Evolutionary conservation across 2,888 invertebrate species (phyloP).

Genomic region (Xiphydria camelus): DNA sequence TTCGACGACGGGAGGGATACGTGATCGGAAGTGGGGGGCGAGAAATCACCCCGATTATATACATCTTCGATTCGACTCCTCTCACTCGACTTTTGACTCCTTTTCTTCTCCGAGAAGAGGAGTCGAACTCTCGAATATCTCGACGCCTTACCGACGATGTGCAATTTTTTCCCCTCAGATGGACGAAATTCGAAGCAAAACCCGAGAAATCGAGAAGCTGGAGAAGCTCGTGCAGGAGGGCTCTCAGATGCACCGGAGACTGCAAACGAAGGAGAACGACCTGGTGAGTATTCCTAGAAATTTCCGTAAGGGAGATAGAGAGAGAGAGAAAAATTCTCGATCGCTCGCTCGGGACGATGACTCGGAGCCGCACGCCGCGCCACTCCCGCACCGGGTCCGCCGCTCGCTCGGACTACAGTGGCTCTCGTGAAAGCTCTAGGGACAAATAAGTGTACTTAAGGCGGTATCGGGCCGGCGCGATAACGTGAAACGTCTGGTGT

Average conservation of each 20-base stretch:
- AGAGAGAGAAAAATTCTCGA: too few relatives aligned
- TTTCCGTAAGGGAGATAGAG: too few relatives aligned
- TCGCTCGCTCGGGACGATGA: too few relatives aligned
- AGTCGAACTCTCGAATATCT: too few relatives aligned
- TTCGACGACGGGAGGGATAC: background rate
- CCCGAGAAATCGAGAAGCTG: constrained; percentile 42
- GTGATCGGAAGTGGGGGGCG: too few relatives aligned
- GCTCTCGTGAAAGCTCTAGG: constrained; percentile 11
- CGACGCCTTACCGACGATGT: too few relatives aligned
- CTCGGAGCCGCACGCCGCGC: background rate
- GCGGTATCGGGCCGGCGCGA: constrained; percentile 2
- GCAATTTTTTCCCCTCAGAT: constrained; percentile 37
- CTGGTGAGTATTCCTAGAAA: constrained; percentile 36
- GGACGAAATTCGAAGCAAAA: constrained; percentile 44
- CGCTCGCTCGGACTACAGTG: background rate
- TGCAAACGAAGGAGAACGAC: constrained; percentile 31
- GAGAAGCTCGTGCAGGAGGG: constrained; percentile 33
- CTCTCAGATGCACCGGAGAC: constrained; percentile 31
- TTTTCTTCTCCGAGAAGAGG: too few relatives aligned
- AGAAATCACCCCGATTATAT: too few relatives aligned
- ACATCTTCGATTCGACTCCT: too few relatives aligned
- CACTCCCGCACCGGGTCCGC: background rate
- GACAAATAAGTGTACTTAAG: constrained; percentile 10
- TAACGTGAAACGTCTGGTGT: constrained; percentile 2
- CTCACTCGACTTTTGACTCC: too few relatives aligned